Conservation (phyloP, 2,797 vertebrate genomes). For the Enteromius viviparus region DNA sequence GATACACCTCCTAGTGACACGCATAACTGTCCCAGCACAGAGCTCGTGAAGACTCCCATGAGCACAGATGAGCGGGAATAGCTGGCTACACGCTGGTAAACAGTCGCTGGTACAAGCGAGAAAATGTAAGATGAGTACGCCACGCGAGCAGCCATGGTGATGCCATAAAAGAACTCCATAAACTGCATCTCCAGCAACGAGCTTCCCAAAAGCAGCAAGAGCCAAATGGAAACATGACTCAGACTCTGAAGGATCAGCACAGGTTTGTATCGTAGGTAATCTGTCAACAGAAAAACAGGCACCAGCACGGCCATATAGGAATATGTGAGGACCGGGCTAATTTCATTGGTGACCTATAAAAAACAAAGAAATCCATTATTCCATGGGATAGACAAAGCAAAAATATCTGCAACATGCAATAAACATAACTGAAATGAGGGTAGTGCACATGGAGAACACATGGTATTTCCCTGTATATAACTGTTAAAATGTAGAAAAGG, state of each 20-base stretch:
- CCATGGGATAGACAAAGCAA: background rate
- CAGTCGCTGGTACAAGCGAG: constrained; percentile 82
- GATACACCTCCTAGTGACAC: constrained; percentile 68
- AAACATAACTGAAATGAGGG: too few relatives aligned
- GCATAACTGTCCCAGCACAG: constrained; percentile 89
- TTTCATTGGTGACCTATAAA: constrained; percentile 90
- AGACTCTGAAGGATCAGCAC: constrained; percentile 89
- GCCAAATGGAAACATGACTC: constrained; percentile 88
- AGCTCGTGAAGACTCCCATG: constrained; percentile 92
- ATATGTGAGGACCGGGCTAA: constrained; percentile 89
- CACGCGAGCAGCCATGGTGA: constrained; percentile 93
- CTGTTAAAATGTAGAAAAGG: background rate
- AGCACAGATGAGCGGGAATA: constrained; percentile 88
- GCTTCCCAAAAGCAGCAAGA: constrained; percentile 82
- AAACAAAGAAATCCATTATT: background rate
- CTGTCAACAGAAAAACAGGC: constrained; percentile 91
- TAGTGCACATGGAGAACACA: background rate
- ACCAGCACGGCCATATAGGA: constrained; percentile 92
- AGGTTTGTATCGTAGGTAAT: constrained; percentile 91
- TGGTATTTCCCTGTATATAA: background rate
- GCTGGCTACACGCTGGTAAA: constrained; percentile 90
- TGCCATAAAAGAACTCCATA: constrained; percentile 94
- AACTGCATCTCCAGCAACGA: constrained; percentile 87
- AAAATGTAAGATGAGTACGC: constrained; percentile 99
- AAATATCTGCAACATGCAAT: background rate